Evolutionary conservation across 2,888 invertebrate genomes (phyloP).

Genomic region (Macropis europaea): DNA sequence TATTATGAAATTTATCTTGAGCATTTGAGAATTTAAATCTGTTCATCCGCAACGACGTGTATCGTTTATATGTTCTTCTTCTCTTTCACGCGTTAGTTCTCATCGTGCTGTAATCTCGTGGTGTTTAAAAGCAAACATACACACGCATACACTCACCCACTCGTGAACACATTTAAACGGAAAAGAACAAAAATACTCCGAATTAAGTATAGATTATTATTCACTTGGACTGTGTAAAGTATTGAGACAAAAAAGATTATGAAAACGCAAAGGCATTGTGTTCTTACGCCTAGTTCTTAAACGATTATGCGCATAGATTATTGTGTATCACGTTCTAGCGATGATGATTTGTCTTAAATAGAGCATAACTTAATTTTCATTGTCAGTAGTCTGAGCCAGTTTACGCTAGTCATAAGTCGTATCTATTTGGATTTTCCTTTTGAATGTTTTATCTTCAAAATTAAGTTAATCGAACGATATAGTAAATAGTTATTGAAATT

Average conservation of each 20-base stretch:
- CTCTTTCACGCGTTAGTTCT: neutral
- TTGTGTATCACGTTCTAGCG: slow-evolving; percentile 2
- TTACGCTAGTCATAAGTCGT: slow-evolving; percentile 67
- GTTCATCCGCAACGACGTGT: slow-evolving; percentile 8
- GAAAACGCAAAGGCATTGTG: slow-evolving; percentile 8
- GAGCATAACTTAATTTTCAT: slow-evolving; percentile 11
- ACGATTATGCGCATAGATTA: neutral
- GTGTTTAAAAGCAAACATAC: slow-evolving; percentile 9
- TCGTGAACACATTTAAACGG: neutral
- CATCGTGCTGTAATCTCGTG: slow-evolving; percentile 1
- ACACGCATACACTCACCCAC: too few species aligned
- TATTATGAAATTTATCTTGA: slow-evolving; percentile 19
- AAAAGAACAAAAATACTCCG: slow-evolving; percentile 15
- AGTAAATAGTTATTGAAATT: slow-evolving; percentile 25
- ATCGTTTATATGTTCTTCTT: slow-evolving; percentile 11
- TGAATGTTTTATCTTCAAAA: slow-evolving; percentile 17
- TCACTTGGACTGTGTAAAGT: neutral
- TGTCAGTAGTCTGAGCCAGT: slow-evolving; percentile 59
- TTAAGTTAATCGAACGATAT: slow-evolving; percentile 14
- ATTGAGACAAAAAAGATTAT: neutral
- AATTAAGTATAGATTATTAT: slow-evolving; percentile 8
- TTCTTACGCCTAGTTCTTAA: slow-evolving; percentile 31
- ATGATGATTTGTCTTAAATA: neutral
- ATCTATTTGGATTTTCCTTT: slow-evolving; percentile 13
- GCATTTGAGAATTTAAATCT: slow-evolving; percentile 28